phyloP scores from a whole-genome alignment of 2,888 invertebrate genomes.

The Ectemnius cavifrons region DNA sequence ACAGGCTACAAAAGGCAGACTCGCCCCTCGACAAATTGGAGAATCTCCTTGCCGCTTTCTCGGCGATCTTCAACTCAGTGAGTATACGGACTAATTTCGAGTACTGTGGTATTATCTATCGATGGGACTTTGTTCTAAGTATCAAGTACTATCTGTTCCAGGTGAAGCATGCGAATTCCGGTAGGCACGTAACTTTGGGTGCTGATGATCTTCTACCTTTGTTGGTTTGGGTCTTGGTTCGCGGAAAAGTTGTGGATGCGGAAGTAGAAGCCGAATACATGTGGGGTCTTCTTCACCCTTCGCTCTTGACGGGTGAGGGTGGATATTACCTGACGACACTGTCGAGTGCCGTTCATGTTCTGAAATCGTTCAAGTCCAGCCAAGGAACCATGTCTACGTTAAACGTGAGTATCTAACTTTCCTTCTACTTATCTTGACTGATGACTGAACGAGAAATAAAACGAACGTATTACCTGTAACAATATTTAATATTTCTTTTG shows the following conservation, averaged over 20 bases:
- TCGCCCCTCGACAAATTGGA: conserved; percentile 96
- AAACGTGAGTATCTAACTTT: conserved; percentile 64
- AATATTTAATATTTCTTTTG: neutral
- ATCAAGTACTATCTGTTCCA: conserved; percentile 65
- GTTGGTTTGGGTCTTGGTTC: conserved; percentile 94
- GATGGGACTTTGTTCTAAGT: neutral
- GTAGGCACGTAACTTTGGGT: conserved; percentile 81
- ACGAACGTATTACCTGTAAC: neutral
- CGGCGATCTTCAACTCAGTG: conserved; percentile 91
- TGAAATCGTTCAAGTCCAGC: conserved; percentile 83
- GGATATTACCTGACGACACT: conserved; percentile 96
- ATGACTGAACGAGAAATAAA: neutral
- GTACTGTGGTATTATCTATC: too few species aligned
- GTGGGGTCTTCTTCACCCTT: conserved; percentile 95
- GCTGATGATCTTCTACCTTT: conserved; percentile 95
- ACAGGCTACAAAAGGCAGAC: conserved; percentile 92
- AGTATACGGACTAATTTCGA: conserved; percentile 66
- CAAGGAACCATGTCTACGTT: conserved; percentile 75
- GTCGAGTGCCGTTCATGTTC: conserved; percentile 93
- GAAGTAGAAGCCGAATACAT: conserved; percentile 98
- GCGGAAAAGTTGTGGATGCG: conserved; percentile 92
- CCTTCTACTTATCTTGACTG: neutral
- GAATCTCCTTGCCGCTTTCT: conserved; percentile 92
- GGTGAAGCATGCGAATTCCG: conserved; percentile 85
- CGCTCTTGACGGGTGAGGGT: conserved; percentile 93